phyloP scores from a whole-genome alignment of 2,888 invertebrate genomes.

The Sphaeridia pumilis region DNA sequence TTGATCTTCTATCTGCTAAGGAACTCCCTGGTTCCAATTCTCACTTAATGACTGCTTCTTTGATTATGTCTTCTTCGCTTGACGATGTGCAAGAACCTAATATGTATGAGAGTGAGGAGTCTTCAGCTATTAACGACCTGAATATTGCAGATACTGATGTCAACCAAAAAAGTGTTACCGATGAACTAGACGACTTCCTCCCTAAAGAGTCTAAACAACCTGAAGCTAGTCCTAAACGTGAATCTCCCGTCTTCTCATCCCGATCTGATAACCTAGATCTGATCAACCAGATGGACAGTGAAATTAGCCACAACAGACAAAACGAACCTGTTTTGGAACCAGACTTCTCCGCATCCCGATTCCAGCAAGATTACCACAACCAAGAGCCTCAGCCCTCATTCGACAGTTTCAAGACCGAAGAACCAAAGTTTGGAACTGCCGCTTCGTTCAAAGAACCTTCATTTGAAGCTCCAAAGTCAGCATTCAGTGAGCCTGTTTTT shows the following conservation, averaged over 20 bases:
- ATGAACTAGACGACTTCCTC: constrained; percentile 14
- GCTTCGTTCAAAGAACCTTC: too few relatives aligned
- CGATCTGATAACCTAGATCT: constrained; percentile 16
- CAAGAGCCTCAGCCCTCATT: background rate
- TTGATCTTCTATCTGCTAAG: background rate
- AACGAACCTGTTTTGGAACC: background rate
- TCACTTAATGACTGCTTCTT: constrained; percentile 28
- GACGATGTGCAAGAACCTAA: constrained; percentile 33
- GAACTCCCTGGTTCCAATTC: constrained; percentile 15
- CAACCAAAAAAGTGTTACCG: constrained; percentile 9
- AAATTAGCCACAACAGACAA: too few relatives aligned
- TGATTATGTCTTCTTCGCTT: constrained; percentile 31
- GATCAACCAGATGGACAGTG: background rate
- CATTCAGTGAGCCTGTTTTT: too few relatives aligned
- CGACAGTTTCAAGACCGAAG: too few relatives aligned
- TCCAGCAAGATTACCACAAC: too few relatives aligned
- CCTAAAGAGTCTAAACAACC: background rate
- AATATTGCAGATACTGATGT: constrained; percentile 11
- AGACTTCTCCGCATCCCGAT: background rate
- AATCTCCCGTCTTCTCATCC: constrained; percentile 1
- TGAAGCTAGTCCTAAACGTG: background rate
- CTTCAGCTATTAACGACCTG: constrained; percentile 18
- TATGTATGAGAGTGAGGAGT: constrained; percentile 35
- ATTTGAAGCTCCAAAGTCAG: too few relatives aligned
- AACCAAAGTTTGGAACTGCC: too few relatives aligned